Conservation (phyloP, 2,888 invertebrate genomes). For the Vesta saturnalis region DNA sequence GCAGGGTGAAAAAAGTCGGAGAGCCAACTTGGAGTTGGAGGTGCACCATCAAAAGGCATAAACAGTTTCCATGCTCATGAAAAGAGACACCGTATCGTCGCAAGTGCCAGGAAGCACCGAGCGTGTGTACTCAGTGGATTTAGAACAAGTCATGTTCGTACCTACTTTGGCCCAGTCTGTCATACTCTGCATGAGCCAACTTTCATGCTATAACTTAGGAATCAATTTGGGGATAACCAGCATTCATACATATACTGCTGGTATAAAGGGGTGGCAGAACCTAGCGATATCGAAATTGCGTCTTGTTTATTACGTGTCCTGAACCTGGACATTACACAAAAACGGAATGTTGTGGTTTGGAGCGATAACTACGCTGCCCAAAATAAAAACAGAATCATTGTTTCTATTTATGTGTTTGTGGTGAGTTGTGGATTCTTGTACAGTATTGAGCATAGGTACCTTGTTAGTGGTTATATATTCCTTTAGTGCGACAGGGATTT, state of each 20-base stretch:
- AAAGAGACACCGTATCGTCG: conserved; percentile 32
- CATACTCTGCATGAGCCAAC: conserved; percentile 46
- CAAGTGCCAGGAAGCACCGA: neutral
- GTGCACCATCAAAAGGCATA: conserved; percentile 20
- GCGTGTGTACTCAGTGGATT: neutral
- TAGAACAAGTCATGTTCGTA: conserved; percentile 21
- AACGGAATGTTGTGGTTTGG: conserved; percentile 6
- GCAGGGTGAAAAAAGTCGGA: neutral
- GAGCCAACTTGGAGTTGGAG: conserved; percentile 6
- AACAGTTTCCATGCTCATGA: conserved; percentile 18
- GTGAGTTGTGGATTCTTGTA: conserved; percentile 34
- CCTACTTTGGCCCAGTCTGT: conserved; percentile 48
- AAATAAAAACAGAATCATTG: conserved; percentile 34
- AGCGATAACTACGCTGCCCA: conserved; percentile 4
- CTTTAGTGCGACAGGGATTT: conserved; percentile 41
- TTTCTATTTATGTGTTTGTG: conserved; percentile 20
- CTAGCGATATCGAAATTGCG: conserved; percentile 44
- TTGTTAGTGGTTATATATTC: conserved; percentile 41
- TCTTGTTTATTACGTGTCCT: conserved; percentile 23
- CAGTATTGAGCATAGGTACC: conserved; percentile 36
- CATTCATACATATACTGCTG: conserved; percentile 38
- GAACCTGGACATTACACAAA: neutral
- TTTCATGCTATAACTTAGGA: neutral
- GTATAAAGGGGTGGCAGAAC: conserved; percentile 43
- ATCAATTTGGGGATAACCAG: conserved; percentile 2